phyloP scores from a whole-genome alignment of 1,140 invertebrate genomes.

The Propsilocerus akamusi region DNA sequence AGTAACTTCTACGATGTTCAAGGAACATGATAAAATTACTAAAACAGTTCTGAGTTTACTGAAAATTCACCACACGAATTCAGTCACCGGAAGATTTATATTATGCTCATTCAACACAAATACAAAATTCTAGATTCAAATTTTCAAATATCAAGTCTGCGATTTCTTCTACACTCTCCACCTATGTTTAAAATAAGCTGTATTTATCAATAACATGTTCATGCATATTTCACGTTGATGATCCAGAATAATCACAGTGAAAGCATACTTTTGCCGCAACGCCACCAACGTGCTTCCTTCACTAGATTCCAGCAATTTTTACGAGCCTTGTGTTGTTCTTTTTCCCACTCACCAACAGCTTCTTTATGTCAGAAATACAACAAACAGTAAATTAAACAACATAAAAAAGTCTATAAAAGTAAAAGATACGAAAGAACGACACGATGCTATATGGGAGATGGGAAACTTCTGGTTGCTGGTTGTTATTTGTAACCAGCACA shows the following conservation, averaged over 20 bases:
- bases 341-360: background rate
- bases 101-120: too few relatives aligned
- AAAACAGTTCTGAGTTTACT: too few relatives aligned
- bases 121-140: too few relatives aligned
- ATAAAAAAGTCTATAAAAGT: slow-evolving; percentile 4
- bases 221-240: slow-evolving; percentile 1
- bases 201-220: background rate
- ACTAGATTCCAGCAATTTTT: background rate
- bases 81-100: too few relatives aligned
- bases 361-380: background rate
- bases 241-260: background rate
- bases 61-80: too few relatives aligned
- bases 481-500: background rate
- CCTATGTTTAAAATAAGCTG: too few relatives aligned
- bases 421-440: background rate
- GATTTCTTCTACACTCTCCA: too few relatives aligned
- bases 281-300: background rate
- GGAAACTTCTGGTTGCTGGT: background rate
- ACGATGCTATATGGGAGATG: background rate
- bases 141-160: too few relatives aligned
- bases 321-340: background rate
- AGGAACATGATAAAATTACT: too few relatives aligned
- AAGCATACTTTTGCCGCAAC: background rate
- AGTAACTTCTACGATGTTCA: too few relatives aligned
- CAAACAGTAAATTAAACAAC: slow-evolving; percentile 1